phyloP scores from a whole-genome alignment of 2,797 vertebrate genomes.

The Trachurus trachurus region DNA sequence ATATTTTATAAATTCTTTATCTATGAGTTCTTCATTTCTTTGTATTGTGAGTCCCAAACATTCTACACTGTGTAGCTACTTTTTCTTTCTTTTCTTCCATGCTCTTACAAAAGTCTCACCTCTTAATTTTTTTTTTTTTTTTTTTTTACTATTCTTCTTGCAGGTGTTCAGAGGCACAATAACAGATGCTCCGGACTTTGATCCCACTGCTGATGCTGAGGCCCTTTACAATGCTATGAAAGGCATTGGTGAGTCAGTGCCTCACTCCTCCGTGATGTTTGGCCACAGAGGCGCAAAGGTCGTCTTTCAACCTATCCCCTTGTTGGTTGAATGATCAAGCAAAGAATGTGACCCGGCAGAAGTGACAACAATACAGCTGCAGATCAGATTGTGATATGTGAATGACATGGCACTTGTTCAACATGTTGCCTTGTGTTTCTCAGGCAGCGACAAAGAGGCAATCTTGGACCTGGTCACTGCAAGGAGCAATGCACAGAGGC shows the following conservation, averaged over 20 bases:
- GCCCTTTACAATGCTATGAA: constrained; percentile 96
- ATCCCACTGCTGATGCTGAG: constrained; percentile 91
- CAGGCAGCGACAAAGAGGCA: constrained; percentile 97
- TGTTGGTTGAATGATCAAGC: neutral
- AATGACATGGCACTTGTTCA: neutral
- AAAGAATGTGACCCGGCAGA: neutral
- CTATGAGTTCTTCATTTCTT: neutral
- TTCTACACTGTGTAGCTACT: neutral
- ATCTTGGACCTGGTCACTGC: constrained; percentile 94
- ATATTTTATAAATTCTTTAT: neutral
- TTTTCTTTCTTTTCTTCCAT: too few relatives aligned
- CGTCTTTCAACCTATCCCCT: neutral
- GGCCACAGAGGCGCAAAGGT: neutral
- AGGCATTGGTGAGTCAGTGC: constrained; percentile 91
- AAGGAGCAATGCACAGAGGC: constrained; percentile 93
- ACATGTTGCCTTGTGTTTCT: constrained; percentile 32
- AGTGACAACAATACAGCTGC: neutral
- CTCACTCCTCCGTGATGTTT: neutral
- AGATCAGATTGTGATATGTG: neutral
- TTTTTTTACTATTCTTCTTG: constrained; percentile 11
- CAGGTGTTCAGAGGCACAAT: constrained; percentile 93
- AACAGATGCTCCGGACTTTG: constrained; percentile 87
- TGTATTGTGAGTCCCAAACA: neutral
- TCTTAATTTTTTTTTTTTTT: neutral
- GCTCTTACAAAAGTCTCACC: neutral